A percentile compares a stretch with the other conserved stretches of the same genome.
phyloP scores from a whole-genome alignment of 1,140 invertebrate genomes.

The Cydia strobilella region DNA sequence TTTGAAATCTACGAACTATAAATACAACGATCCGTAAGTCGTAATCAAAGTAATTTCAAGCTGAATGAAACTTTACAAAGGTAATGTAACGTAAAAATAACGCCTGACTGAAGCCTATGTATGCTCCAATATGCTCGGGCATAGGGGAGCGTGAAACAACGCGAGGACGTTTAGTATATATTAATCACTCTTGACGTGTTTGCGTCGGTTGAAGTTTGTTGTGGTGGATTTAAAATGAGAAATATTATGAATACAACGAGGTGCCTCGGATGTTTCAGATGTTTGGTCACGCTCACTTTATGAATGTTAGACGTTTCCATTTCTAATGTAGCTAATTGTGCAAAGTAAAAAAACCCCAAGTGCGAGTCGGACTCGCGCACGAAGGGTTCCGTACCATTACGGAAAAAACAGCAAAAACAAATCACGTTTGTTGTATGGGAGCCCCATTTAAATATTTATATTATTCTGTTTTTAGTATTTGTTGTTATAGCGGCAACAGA shows the following conservation, averaged over 20 bases:
- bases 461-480: too few relatives aligned
- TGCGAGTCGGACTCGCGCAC: too few relatives aligned
- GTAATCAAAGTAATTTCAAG: conserved; percentile 1
- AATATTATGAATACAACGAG: not conserved
- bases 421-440: too few relatives aligned
- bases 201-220: not conserved
- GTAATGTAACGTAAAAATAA: conserved; percentile 17
- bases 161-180: conserved; percentile 15
- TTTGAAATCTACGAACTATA: too few relatives aligned
- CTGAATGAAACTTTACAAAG: conserved; percentile 15
- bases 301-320: not conserved
- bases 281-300: not conserved
- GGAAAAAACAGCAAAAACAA: too few relatives aligned
- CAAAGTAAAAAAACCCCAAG: too few relatives aligned
- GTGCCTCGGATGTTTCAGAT: not conserved
- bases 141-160: conserved; percentile 12
- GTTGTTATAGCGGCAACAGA: too few relatives aligned
- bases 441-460: too few relatives aligned
- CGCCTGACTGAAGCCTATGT: conserved; percentile 18
- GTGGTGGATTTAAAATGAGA: not conserved
- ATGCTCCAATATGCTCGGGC: conserved; percentile 14
- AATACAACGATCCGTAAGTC: not conserved
- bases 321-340: too few relatives aligned
- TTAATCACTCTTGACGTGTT: conserved; percentile 12
- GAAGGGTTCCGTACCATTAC: too few relatives aligned